Evolutionary conservation across 2,113 vertebrate species (phyloP).

Genomic region (Poicephalus gulielmi): DNA sequence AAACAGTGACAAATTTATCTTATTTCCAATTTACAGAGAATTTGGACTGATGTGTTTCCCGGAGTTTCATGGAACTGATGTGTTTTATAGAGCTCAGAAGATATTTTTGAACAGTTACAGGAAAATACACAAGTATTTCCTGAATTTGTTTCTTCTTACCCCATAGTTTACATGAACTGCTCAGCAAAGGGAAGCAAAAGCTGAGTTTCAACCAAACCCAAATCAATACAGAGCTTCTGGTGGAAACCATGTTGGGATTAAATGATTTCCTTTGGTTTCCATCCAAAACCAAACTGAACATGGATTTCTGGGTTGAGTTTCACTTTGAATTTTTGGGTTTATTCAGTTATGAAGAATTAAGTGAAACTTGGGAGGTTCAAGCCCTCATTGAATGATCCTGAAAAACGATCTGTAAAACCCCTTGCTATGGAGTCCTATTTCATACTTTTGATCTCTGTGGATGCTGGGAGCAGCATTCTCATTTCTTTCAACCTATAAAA

Average conservation of each 20-base stretch:
- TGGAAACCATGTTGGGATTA: constrained; percentile 67
- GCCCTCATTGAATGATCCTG: constrained; percentile 57
- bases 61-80: neutral
- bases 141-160: constrained; percentile 61
- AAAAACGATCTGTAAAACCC: constrained; percentile 50
- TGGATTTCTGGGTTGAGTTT: constrained; percentile 63
- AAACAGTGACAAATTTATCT: neutral
- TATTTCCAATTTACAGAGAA: neutral
- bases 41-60: constrained; percentile 3
- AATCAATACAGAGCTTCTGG: constrained; percentile 62
- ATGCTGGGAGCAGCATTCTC: constrained; percentile 12
- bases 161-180: constrained; percentile 40
- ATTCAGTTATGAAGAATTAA: constrained; percentile 66
- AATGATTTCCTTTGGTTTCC: constrained; percentile 67
- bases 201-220: constrained; percentile 48
- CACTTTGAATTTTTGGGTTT: constrained; percentile 64
- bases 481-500: constrained; percentile 43
- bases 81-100: constrained; percentile 19
- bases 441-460: constrained; percentile 54
- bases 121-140: constrained; percentile 58
- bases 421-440: constrained; percentile 36
- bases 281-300: constrained; percentile 62
- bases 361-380: constrained; percentile 66
- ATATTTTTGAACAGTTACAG: constrained; percentile 21
- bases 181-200: constrained; percentile 57